Evolutionary conservation across 2,888 invertebrate species (phyloP).

Genomic region (Antheraea assamensis): DNA sequence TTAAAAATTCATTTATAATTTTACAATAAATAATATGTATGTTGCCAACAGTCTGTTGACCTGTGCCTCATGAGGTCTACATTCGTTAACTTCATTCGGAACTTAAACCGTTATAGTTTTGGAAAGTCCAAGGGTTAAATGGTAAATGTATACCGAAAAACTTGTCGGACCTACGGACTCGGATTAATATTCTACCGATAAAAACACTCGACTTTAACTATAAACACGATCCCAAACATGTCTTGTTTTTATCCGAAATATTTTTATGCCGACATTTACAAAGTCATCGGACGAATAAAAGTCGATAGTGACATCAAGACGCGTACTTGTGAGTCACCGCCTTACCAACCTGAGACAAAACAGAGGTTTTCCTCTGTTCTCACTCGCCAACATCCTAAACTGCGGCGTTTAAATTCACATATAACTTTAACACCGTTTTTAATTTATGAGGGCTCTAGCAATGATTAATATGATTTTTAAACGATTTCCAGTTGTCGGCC

Average conservation of each 20-base stretch:
- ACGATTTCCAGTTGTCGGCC: neutral
- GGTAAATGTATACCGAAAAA: no score
- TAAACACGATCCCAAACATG: neutral
- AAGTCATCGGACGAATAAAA: neutral
- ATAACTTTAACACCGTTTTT: conserved; percentile 3
- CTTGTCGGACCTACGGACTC: no score
- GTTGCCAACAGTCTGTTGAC: no score
- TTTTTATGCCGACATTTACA: neutral
- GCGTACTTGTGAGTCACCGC: neutral
- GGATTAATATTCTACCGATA: no score
- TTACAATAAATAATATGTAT: no score
- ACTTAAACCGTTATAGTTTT: no score
- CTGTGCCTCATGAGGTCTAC: no score
- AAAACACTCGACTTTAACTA: no score
- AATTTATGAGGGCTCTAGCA: neutral
- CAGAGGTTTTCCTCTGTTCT: conserved; percentile 1
- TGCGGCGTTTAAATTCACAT: neutral
- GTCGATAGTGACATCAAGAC: neutral
- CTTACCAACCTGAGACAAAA: neutral
- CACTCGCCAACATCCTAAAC: neutral
- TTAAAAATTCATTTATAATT: no score
- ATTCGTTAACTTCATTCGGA: no score
- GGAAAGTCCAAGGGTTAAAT: no score
- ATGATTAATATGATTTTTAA: neutral
- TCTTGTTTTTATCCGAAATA: neutral